A percentile compares a stretch with the other conserved stretches of the same genome.
Evolutionary conservation across 2,888 invertebrate species (phyloP).

Genomic region (Tenthredo scrophulariae): DNA sequence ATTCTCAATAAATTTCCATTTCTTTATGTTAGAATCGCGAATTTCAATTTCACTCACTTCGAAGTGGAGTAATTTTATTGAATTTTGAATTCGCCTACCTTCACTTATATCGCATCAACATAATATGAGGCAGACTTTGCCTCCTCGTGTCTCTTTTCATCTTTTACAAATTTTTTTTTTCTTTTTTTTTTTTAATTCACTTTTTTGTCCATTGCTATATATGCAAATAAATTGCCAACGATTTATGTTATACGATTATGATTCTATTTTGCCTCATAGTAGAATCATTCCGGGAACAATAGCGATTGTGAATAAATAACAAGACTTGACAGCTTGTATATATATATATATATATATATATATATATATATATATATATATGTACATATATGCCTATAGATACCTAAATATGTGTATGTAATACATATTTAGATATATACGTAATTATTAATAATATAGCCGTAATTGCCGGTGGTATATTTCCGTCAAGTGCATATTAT

Average conservation of each 20-base stretch:
- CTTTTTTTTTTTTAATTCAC: not conserved
- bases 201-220: not conserved
- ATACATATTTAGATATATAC: not conserved
- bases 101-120: not conserved
- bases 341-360: not conserved
- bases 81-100: not conserved
- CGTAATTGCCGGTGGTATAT: not conserved
- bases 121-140: not conserved
- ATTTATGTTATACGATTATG: not conserved
- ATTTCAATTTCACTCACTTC: no score
- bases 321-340: not conserved
- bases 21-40: no score
- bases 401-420: not conserved
- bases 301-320: not conserved
- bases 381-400: not conserved
- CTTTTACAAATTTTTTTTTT: not conserved
- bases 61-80: not conserved
- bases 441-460: not conserved
- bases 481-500: constrained; percentile 22
- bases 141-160: not conserved
- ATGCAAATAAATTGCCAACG: not conserved
- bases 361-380: not conserved
- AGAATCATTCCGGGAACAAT: constrained; percentile 1
- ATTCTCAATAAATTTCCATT: not conserved
- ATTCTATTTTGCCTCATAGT: not conserved